Evolutionary conservation across 2,888 invertebrate genomes (phyloP).

Genomic region (Falcaria lacertinaria): DNA sequence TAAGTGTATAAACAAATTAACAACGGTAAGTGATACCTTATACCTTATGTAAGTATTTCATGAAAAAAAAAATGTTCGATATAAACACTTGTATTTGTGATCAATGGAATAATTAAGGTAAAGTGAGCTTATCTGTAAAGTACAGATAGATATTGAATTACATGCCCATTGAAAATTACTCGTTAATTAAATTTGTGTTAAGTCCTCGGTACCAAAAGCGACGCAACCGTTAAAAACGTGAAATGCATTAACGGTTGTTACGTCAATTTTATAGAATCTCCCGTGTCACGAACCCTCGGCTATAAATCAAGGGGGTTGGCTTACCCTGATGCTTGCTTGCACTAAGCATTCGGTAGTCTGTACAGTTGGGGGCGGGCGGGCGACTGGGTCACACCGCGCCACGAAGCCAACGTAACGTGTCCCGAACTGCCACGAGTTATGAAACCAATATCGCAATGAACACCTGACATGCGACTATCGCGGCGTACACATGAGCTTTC

Average conservation of each 20-base stretch:
- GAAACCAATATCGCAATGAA: conserved; percentile 30
- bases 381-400: conserved; percentile 33
- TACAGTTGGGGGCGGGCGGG: conserved; percentile 58
- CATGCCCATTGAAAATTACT: not conserved
- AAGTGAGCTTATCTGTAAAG: too few relatives aligned
- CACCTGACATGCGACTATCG: conserved; percentile 48
- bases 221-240: conserved; percentile 37
- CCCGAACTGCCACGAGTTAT: conserved; percentile 23
- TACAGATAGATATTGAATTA: too few relatives aligned
- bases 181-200: not conserved
- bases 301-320: conserved; percentile 62
- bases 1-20: too few relatives aligned
- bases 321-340: conserved; percentile 29
- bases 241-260: conserved; percentile 51
- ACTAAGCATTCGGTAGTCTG: conserved; percentile 17
- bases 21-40: too few relatives aligned
- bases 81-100: too few relatives aligned
- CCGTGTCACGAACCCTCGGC: conserved; percentile 56
- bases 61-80: too few relatives aligned
- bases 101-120: too few relatives aligned
- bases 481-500: conserved; percentile 32
- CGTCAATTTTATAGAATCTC: conserved; percentile 42
- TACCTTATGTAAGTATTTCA: too few relatives aligned
- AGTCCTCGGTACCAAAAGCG: conserved; percentile 26
- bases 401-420: conserved; percentile 29